Evolutionary conservation across 1,140 invertebrate species (phyloP), one percentile per base, ranked within the genome.

Genomic region (Oryctes rhinoceros): DNA sequence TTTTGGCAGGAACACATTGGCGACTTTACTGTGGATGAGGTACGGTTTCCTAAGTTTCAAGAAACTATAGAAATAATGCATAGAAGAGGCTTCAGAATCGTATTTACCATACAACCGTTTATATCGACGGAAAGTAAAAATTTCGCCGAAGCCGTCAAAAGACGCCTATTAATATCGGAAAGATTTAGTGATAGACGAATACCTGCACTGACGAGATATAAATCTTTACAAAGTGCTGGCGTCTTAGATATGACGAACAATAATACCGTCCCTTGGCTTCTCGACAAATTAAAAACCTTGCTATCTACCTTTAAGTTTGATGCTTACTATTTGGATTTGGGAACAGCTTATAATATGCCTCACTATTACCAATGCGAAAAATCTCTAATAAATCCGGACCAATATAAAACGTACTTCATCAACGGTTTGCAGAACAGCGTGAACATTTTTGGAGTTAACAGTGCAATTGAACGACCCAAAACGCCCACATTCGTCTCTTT

Each of bases 271-370:
- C 91, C 93, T 0, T 98, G 97, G 97, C 90, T 97, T 20, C 86
- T 93, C 4, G 89, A 91, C 35, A 94, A 96, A 85, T 87, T 98
- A 1, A 90, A 93, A 81, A 87, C 89, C 1, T 88, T 98, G 0
- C 91, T 93, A 35, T 90, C 91, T 1, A 91, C 92, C 47, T 96
- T 95, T 81, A 91, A 94, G 39, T 94, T 99, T 7, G 94, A 97
- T 84, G 94, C 96, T 0, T 97, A 97, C 86, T 98, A 95, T 83
- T 91, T 98, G 67, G 97, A 98, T 85, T 89, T 97, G 35, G 97
- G 97, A 0, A 96, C 95, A 4, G 94, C 95, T 0, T 94, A 94
- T 71, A 95, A 96, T 83, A 92, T 98, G 88, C 97, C 97, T 0
- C 92, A 94, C 81, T 96, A 96, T 85, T 96, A 96, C 85, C 91